These are phyloP conservation scores for Sphinx pinastri DNA, from an alignment of 2,888 invertebrate genomes.

Conservation along the genomic window DNA sequence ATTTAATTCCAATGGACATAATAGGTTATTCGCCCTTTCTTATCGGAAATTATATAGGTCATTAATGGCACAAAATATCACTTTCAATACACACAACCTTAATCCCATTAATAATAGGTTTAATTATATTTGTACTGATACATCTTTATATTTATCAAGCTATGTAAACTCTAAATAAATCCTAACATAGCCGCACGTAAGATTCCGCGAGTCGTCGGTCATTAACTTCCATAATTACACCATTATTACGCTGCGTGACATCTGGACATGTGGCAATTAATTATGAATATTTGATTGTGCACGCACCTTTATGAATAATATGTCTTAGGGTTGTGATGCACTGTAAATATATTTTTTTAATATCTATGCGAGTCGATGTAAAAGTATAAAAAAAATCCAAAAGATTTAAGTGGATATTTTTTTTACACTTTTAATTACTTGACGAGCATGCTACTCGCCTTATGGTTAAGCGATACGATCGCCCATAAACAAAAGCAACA, in stretches of 20 bases:
- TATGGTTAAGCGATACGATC: too few species aligned
- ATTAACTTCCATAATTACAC: conserved; percentile 18
- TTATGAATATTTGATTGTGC: conserved; percentile 15
- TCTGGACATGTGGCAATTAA: conserved; percentile 7
- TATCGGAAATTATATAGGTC: too few species aligned
- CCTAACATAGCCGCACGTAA: background rate
- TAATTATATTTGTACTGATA: background rate
- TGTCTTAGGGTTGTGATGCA: background rate
- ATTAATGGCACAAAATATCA: background rate
- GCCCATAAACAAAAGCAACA: too few species aligned
- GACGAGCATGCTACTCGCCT: too few species aligned
- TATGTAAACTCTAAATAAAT: background rate
- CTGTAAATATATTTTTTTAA: background rate
- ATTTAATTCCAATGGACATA: too few species aligned
- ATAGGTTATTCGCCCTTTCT: too few species aligned
- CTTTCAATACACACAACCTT: background rate
- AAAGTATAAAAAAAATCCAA: too few species aligned
- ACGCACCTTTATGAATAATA: conserved; percentile 17
- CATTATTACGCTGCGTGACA: conserved; percentile 14
- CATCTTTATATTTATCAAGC: background rate
- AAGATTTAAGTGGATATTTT: too few species aligned
- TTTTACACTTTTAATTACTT: too few species aligned
- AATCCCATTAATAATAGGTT: background rate
- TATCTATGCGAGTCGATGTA: too few species aligned
- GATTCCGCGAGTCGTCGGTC: background rate